Base-by-base conservation (phyloP, 2,888 invertebrate species). In the Desoria tigrina region DNA sequence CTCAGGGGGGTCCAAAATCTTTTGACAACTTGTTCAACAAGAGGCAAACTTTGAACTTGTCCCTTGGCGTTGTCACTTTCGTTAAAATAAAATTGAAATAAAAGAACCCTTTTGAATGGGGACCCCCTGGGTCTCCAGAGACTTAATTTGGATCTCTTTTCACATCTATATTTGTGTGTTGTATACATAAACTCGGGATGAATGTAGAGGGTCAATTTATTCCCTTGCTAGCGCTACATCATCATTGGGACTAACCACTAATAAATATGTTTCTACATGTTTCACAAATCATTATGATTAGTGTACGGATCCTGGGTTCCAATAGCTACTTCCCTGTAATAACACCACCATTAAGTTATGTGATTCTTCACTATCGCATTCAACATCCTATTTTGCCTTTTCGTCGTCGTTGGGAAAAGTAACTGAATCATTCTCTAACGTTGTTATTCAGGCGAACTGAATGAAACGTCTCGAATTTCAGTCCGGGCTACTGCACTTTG, bases 31-130 rank as follows among this genome's bases (percentile, higher is more conserved):
- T 69, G 71, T 69, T 69, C 62, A 64, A 63, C 60, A 66, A 32
- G 37, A 51, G 55, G 50, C 62, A 61, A 51, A 42, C 55, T 27
- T 55, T 51, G 51, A 45, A 45, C 26, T 45, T 55, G 55, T 57
- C 18, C 26, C 57, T 42, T 62, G 61, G 61, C 64, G 64, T 72
- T 72, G 72, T 72, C 69, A 69, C 72, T 72, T 72, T 72, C 72
- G 61, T 71, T 67, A 32, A n/a, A n/a, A n/a, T n/a, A n/a, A 69
- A 72, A 67, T 67, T 69, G 69, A 63, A 69, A 69, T 67, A 69
- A 63, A 66, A 72, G 67, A 69, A 69, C 69, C 69, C 72, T 68
- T 72, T 72, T 37, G 24, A 39, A 45, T 27, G 42, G 57, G 42
- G 42, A 42, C 65, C 61, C 50, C 45, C 51, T 37, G 45, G 24